These are phyloP conservation scores for Rutpela maculata DNA, from an alignment of 2,888 invertebrate genomes.

Conservation along the genomic window DNA sequence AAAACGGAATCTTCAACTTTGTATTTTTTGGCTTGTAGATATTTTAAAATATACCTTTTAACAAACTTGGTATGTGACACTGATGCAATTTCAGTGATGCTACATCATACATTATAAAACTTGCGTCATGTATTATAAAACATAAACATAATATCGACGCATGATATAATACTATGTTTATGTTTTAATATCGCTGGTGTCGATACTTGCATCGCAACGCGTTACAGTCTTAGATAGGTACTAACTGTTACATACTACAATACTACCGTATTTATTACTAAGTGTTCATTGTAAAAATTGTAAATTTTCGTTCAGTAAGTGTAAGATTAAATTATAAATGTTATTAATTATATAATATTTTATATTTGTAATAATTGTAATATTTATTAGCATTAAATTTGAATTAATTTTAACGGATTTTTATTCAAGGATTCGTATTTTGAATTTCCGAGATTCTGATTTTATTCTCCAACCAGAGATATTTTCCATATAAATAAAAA, in stretches of 20 bases:
- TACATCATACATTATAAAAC: neutral
- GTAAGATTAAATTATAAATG: conserved; percentile 53
- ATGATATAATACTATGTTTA: no score
- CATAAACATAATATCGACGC: no score
- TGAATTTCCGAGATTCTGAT: no score
- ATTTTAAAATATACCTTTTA: no score
- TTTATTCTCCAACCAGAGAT: no score
- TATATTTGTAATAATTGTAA: conserved; percentile 57
- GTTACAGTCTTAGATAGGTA: neutral
- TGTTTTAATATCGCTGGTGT: no score
- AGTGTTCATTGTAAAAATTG: conserved; percentile 55
- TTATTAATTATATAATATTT: conserved; percentile 55
- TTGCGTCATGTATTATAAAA: no score
- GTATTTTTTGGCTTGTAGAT: no score
- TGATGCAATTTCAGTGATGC: neutral
- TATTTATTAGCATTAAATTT: conserved; percentile 55
- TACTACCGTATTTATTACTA: conserved; percentile 21
- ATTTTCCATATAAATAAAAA: no score
- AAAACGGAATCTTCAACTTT: no score
- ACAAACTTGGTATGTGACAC: no score
- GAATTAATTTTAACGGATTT: conserved; percentile 32
- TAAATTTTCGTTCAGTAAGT: conserved; percentile 54
- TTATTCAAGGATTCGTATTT: neutral
- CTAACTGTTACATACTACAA: neutral
- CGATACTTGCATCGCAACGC: no score